Percentiles rank a stretch among this genome's conserved stretches.
Evolutionary conservation across 2,888 invertebrate genomes (phyloP).

Genomic region (Spisula solida): DNA sequence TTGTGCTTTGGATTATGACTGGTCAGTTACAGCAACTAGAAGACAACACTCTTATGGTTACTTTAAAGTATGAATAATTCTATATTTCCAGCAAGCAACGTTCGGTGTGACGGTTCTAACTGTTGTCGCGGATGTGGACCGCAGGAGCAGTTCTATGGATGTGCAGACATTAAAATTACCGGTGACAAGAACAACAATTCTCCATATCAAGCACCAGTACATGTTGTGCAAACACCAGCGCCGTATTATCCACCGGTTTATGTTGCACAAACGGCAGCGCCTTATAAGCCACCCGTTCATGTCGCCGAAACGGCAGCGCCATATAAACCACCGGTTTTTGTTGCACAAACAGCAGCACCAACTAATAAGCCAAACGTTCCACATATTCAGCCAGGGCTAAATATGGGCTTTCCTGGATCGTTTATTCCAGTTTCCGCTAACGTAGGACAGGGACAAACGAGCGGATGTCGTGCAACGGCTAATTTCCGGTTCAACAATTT

Average conservation of each 20-base stretch:
- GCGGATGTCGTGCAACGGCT: slow-evolving; percentile 18
- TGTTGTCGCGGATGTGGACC: slow-evolving; percentile 75
- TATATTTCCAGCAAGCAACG: slow-evolving; percentile 70
- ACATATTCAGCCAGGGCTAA: neutral
- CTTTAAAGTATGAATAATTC: too few relatives aligned
- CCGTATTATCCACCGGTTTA: neutral
- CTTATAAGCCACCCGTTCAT: neutral
- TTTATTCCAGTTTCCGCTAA: slow-evolving; percentile 10
- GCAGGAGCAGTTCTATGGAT: slow-evolving; percentile 73
- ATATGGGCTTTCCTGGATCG: slow-evolving; percentile 28
- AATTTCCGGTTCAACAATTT: slow-evolving; percentile 17
- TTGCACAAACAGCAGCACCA: neutral
- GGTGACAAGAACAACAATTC: slow-evolving; percentile 18
- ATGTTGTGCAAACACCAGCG: neutral
- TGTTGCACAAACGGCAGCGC: neutral
- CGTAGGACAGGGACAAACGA: neutral
- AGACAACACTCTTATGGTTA: too few relatives aligned
- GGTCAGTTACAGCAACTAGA: too few relatives aligned
- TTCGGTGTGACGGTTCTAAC: slow-evolving; percentile 64
- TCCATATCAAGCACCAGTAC: neutral
- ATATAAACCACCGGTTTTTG: neutral
- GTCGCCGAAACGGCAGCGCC: neutral
- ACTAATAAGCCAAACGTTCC: neutral
- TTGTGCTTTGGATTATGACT: too few relatives aligned
- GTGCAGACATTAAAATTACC: slow-evolving; percentile 59